These are phyloP conservation scores for Cephus pygmeus DNA, from an alignment of 2,888 invertebrate species.

Conservation along the genomic window DNA sequence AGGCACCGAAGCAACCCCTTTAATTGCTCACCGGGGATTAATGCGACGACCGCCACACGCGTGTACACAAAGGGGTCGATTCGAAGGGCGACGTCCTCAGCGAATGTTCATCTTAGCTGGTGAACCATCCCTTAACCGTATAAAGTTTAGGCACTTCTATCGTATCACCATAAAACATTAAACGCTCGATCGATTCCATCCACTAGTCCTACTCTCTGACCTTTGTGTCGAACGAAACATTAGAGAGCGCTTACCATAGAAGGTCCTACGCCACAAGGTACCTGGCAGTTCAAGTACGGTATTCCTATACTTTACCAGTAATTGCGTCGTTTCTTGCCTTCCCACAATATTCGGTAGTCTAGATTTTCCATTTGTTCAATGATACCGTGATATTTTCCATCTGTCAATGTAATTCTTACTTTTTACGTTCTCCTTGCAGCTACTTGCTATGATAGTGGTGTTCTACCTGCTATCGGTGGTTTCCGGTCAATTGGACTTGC, in stretches of 20 bases:
- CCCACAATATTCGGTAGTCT: neutral
- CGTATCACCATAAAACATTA: neutral
- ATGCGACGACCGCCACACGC: neutral
- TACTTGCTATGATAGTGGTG: neutral
- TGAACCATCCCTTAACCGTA: neutral
- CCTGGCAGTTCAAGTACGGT: neutral
- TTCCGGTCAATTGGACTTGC: slow-evolving; percentile 55
- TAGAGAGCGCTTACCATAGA: neutral
- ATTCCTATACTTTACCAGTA: neutral
- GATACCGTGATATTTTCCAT: neutral
- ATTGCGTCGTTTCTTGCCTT: neutral
- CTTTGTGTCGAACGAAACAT: neutral
- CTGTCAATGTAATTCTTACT: neutral
- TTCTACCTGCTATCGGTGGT: slow-evolving; percentile 35
- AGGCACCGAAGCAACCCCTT: neutral
- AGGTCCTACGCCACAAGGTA: neutral
- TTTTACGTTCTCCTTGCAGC: slow-evolving; percentile 13
- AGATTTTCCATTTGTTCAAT: neutral
- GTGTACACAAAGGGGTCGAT: neutral
- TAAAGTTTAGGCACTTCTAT: neutral
- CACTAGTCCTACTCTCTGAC: neutral
- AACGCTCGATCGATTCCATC: neutral
- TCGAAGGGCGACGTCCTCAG: neutral
- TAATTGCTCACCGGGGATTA: neutral
- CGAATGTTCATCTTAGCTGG: neutral